Evolutionary conservation across 2,797 vertebrate genomes (phyloP).

Genomic region (Pipistrellus nathusii): DNA sequence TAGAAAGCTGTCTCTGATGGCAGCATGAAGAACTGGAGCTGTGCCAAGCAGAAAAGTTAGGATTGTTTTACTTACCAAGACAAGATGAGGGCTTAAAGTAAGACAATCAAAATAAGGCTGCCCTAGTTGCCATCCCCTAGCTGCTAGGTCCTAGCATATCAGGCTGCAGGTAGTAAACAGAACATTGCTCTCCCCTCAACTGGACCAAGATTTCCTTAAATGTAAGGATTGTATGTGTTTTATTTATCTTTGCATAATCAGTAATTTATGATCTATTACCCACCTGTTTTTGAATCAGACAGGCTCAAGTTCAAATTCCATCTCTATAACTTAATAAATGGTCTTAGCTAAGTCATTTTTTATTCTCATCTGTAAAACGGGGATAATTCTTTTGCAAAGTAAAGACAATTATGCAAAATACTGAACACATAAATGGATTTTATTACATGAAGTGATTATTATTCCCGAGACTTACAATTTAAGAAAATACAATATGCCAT

Average conservation of each 20-base stretch:
- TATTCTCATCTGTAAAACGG: constrained; percentile 9
- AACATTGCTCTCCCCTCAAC: neutral
- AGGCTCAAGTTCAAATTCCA: constrained; percentile 10
- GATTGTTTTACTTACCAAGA: neutral
- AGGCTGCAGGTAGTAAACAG: neutral
- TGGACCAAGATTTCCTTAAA: neutral
- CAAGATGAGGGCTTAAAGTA: neutral
- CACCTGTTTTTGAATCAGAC: neutral
- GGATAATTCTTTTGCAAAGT: neutral
- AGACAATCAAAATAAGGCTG: neutral
- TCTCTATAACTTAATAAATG: neutral
- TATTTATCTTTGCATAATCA: neutral
- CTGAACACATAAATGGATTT: neutral
- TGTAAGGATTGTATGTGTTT: neutral
- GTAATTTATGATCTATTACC: neutral
- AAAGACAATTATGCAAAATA: neutral
- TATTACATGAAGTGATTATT: neutral
- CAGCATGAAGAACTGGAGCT: neutral
- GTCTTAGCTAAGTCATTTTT: constrained; percentile 11
- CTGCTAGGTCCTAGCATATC: neutral
- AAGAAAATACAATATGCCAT: neutral
- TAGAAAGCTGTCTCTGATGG: neutral
- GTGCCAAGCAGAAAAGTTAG: neutral
- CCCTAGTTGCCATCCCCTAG: neutral
- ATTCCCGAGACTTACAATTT: neutral